A percentile compares a stretch with the other conserved stretches of the same genome.
These are phyloP conservation scores for Vanacampus margaritifer DNA, from an alignment of 2,113 vertebrate genomes.

Conservation along the genomic window DNA sequence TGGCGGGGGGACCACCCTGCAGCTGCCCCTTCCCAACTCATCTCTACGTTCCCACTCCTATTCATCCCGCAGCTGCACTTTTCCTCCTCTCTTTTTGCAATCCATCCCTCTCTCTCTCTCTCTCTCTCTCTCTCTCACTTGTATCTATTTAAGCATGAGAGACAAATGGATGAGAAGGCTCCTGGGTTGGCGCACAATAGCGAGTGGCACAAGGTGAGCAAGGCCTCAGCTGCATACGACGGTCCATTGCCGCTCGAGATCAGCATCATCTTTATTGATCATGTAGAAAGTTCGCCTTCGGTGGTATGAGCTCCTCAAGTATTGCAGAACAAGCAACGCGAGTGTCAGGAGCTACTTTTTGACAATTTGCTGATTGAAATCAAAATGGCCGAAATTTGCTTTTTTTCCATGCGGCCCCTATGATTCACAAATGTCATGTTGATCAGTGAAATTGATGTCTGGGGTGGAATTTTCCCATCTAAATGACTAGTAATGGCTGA, in stretches of 20 bases:
- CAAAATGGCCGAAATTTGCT: no score
- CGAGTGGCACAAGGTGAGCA: conserved; percentile 96
- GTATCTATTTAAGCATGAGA: conserved; percentile 85
- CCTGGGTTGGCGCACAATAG: conserved; percentile 94
- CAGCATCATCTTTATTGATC: no score
- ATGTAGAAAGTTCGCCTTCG: no score
- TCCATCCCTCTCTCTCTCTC: conserved; percentile 70
- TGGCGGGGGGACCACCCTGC: conserved; percentile 76
- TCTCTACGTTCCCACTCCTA: conserved; percentile 76
- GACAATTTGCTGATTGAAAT: no score
- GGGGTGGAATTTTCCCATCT: no score
- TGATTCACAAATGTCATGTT: no score
- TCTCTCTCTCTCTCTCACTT: conserved; percentile 67
- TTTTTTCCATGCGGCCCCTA: no score
- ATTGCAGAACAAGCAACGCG: no score
- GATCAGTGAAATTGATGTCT: no score
- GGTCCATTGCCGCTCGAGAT: conserved; percentile 1
- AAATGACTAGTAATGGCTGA: no score
- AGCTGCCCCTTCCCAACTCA: conserved; percentile 77
- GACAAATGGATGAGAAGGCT: conserved; percentile 98
- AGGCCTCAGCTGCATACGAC: conserved; percentile 73
- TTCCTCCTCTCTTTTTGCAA: conserved; percentile 68
- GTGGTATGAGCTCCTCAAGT: no score
- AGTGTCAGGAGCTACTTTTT: no score
- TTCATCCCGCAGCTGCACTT: conserved; percentile 85